phyloP scores from a whole-genome alignment of 2,888 invertebrate genomes.

The Xestia ashworthii region DNA sequence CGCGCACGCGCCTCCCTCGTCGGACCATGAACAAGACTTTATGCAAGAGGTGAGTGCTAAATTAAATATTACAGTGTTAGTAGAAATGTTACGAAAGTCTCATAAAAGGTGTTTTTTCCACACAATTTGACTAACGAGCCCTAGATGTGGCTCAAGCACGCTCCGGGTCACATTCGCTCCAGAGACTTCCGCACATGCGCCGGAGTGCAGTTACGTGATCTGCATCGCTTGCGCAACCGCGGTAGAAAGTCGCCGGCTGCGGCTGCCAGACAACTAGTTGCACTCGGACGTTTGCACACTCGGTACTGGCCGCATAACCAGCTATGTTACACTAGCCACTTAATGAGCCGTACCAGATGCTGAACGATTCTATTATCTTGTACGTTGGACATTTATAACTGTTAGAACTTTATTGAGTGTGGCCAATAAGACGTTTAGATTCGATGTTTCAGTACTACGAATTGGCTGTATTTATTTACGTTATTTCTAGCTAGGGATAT shows the following conservation, averaged over 20 bases:
- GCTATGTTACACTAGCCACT: constrained; percentile 82
- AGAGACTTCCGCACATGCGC: constrained; percentile 88
- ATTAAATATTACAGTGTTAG: constrained; percentile 44
- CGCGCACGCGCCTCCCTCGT: constrained; percentile 85
- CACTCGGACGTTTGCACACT: constrained; percentile 83
- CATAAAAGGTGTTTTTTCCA: constrained; percentile 58
- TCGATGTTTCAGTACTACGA: constrained; percentile 24
- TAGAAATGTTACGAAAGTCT: constrained; percentile 50
- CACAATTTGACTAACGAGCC: constrained; percentile 68
- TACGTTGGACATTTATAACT: constrained; percentile 48
- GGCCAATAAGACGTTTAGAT: constrained; percentile 20
- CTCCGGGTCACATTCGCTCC: constrained; percentile 85
- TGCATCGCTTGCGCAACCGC: constrained; percentile 88
- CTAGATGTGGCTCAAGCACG: constrained; percentile 75
- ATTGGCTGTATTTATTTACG: constrained; percentile 29
- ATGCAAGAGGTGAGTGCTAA: constrained; percentile 94
- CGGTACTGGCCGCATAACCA: constrained; percentile 76
- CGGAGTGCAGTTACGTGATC: constrained; percentile 89
- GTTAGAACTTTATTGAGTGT: constrained; percentile 62
- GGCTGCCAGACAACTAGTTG: constrained; percentile 80
- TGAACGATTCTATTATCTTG: constrained; percentile 73
- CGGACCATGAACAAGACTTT: constrained; percentile 94
- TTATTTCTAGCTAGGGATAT: constrained; percentile 18
- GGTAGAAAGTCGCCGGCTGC: constrained; percentile 86
- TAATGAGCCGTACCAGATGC: constrained; percentile 74